Evolutionary conservation across 2,797 vertebrate species (phyloP), one percentile per base, ranked within the genome.

Genomic region (Morelia viridis): DNA sequence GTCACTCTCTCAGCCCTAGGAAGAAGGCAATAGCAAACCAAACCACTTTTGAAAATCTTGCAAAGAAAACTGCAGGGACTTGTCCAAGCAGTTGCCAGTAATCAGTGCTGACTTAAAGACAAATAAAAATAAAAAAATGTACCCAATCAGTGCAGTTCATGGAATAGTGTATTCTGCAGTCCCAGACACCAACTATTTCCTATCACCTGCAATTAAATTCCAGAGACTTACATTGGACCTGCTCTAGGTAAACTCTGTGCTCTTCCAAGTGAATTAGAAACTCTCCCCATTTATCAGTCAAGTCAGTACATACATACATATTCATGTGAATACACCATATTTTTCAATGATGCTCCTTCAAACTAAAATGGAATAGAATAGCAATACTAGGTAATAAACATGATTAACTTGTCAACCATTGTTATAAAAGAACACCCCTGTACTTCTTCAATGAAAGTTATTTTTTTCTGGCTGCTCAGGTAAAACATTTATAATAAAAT

Each of bases 401-500:
- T 71, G 15, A 71, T 71, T 71, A 35, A 71, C 65, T 71, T 35
- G 7, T n/a, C 62, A 53, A 53, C 50, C 50, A 10, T 31, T 87
- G n/a, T 28, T 19, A 86, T n/a, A 58, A 58, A 13, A 13, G 31
- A 22, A 4, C 15, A 10, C 17, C 57, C 31, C 62, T 65, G 12
- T 46, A 26, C 28, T 88, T 28, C 6, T 35, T 65, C n/a, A 53
- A 8, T 90, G 64, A 61, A 85, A 85, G 11, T 15, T 13, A 19
- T 31, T 62, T 28, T 31, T 53, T 35, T 65, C 46, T 53, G 19
- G 26, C 17, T 71, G 15, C 61, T 65, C 17, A 35, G 17, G 12
- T 58, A 89, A 89, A 85, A 65, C 56, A 85, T 13, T 11, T 5
- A 26, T 89, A 92, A 92, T 91, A 10, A 64, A 3, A 92, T 68